Percentiles rank a stretch among this genome's conserved stretches.
Evolutionary conservation across 2,888 invertebrate genomes (phyloP).

Genomic region (Nomada goodeniana): DNA sequence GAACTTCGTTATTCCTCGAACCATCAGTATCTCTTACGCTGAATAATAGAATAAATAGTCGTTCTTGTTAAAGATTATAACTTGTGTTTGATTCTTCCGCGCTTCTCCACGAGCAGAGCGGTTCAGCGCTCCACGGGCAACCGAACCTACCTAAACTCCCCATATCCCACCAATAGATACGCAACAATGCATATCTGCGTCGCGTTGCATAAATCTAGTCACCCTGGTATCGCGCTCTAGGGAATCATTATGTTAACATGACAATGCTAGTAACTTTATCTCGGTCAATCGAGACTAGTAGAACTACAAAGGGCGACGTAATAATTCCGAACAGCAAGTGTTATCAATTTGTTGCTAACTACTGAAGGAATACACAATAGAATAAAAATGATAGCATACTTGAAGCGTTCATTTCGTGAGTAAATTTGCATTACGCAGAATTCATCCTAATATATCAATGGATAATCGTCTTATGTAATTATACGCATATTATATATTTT

Average conservation of each 20-base stretch:
- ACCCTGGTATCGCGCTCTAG: background rate
- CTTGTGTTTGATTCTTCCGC: too few relatives aligned
- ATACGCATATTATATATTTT: conserved; percentile 19
- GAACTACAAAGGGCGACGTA: background rate
- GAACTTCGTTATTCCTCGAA: too few relatives aligned
- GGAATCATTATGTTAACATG: conserved; percentile 4
- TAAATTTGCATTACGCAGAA: conserved; percentile 14
- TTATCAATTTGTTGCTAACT: background rate
- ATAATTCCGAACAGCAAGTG: background rate
- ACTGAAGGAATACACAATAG: background rate
- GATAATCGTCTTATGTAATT: conserved; percentile 47
- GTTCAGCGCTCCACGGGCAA: too few relatives aligned
- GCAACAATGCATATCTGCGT: too few relatives aligned
- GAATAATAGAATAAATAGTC: too few relatives aligned
- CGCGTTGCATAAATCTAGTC: background rate
- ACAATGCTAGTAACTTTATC: background rate
- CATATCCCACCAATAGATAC: too few relatives aligned
- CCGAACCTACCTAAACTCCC: too few relatives aligned
- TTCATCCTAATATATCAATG: conserved; percentile 74
- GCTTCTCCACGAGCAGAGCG: too few relatives aligned
- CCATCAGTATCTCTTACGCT: too few relatives aligned
- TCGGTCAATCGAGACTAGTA: background rate
- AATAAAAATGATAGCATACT: background rate
- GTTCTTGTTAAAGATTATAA: too few relatives aligned
- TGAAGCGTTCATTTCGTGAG: conserved; percentile 13